Conservation (phyloP, 2,888 invertebrate genomes). For the Tiliacea citrago region DNA sequence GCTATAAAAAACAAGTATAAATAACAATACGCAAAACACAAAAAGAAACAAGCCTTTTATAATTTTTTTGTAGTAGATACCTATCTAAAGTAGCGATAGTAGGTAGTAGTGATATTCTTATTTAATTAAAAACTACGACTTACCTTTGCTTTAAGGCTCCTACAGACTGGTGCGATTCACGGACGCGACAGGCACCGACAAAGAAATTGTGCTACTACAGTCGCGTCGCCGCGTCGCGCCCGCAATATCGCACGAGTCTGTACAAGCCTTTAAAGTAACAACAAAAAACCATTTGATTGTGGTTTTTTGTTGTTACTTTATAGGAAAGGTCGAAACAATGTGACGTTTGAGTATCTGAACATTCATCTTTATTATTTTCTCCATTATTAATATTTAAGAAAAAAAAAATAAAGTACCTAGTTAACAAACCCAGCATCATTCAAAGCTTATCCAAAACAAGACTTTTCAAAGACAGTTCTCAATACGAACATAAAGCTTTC, state of each 20-base stretch:
- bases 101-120: constrained; percentile 16
- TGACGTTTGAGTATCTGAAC: background rate
- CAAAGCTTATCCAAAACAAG: background rate
- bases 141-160: no score
- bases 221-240: no score
- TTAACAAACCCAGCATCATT: background rate
- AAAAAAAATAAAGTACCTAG: no score
- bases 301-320: constrained; percentile 4
- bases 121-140: constrained; percentile 32
- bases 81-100: background rate
- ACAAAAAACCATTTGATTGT: background rate
- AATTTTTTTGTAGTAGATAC: constrained; percentile 7
- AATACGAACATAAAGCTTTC: background rate
- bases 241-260: no score
- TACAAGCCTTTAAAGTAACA: no score
- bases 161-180: no score
- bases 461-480: background rate
- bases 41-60: constrained; percentile 16
- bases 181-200: no score
- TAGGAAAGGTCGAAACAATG: background rate
- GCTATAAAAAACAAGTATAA: background rate
- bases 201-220: no score
- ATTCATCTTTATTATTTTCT: background rate
- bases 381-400: background rate
- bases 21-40: background rate